Conservation (phyloP, 2,113 vertebrate genomes). For the Channa maculata region DNA sequence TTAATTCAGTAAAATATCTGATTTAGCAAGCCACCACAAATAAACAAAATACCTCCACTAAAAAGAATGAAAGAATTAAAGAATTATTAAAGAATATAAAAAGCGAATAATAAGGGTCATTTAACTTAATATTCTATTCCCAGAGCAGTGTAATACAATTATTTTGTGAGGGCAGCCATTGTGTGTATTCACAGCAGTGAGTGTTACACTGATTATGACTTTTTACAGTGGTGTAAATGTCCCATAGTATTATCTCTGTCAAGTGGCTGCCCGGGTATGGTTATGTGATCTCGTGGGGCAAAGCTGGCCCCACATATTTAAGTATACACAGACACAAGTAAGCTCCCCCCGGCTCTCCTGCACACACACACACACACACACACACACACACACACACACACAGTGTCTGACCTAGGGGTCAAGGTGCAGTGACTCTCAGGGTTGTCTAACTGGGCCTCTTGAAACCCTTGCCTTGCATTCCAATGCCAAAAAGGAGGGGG, state of each 20-base stretch:
- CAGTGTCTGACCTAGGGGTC: conserved; percentile 90
- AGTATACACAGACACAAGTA: conserved; percentile 54
- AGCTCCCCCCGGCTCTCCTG: background rate
- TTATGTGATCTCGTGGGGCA: conserved; percentile 67
- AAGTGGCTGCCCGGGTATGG: conserved; percentile 57
- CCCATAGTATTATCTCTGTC: conserved; percentile 47
- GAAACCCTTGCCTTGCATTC: conserved; percentile 93
- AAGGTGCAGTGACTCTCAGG: conserved; percentile 97
- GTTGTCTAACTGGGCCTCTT: conserved; percentile 94
- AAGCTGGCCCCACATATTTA: conserved; percentile 50
- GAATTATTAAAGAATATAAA: background rate
- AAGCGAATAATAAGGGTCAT: background rate
- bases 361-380: conserved; percentile 28
- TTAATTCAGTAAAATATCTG: background rate
- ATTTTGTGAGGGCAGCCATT: background rate
- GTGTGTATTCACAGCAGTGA: conserved; percentile 9
- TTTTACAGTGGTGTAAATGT: conserved; percentile 27
- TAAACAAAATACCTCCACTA: background rate
- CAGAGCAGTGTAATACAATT: conserved; percentile 9
- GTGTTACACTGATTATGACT: conserved; percentile 1
- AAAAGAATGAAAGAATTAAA: no score
- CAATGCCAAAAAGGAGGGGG: conserved; percentile 89
- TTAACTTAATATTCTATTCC: background rate
- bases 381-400: conserved; percentile 42
- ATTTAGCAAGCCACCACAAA: background rate